Evolutionary conservation across 1,140 invertebrate genomes (phyloP).

Genomic region (Drosophila ogumai): DNA sequence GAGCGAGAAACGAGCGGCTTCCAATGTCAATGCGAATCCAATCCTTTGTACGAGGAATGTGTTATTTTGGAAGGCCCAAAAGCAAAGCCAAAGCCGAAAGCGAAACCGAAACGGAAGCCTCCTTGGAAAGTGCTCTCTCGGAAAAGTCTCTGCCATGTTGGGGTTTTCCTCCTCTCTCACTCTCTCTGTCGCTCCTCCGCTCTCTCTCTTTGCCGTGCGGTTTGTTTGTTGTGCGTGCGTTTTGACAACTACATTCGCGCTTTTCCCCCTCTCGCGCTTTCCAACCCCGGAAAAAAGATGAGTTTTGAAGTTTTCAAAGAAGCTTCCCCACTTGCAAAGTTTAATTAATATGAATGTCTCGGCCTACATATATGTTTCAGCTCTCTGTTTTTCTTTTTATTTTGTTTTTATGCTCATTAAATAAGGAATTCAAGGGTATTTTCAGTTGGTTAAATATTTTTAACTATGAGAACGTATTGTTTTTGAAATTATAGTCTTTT

Average conservation of each 20-base stretch:
- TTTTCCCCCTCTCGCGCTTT: neutral
- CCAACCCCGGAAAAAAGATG: conserved; percentile 12
- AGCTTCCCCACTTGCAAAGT: conserved; percentile 30
- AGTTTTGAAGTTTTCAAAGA: conserved; percentile 44
- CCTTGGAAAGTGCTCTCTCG: conserved; percentile 59
- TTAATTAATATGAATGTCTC: conserved; percentile 49
- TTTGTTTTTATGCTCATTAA: conserved; percentile 14
- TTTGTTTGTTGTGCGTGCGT: conserved; percentile 55
- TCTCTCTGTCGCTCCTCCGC: conserved; percentile 5
- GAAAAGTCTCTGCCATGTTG: conserved; percentile 8
- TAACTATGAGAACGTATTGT: no score
- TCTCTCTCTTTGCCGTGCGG: conserved; percentile 19
- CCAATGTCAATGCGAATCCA: conserved; percentile 66
- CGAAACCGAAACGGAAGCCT: conserved; percentile 11
- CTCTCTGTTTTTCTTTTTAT: conserved; percentile 23
- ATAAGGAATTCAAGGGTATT: conserved; percentile 1
- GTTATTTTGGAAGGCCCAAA: conserved; percentile 74
- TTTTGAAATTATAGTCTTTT: neutral
- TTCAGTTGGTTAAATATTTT: neutral
- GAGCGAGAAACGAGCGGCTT: conserved; percentile 53
- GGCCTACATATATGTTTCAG: conserved; percentile 19
- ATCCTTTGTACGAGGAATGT: conserved; percentile 75
- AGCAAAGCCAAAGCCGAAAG: conserved; percentile 4
- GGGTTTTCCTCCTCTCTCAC: conserved; percentile 7
- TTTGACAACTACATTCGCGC: conserved; percentile 50